phyloP scores from a whole-genome alignment of 1,140 invertebrate species.

The Mactra quadrangularis region DNA sequence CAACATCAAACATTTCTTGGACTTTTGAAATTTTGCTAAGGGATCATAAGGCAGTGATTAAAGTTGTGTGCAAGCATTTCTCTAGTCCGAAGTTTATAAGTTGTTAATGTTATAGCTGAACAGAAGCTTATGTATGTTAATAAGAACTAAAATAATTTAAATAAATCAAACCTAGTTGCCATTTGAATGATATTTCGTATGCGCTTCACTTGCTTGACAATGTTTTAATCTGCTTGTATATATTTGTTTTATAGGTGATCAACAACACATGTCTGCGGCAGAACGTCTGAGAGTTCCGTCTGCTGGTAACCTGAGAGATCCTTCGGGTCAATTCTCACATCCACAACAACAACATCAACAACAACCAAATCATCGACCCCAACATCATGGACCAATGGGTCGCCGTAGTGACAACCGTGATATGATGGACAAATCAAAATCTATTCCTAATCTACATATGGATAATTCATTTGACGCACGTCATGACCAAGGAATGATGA shows the following conservation, averaged over 20 bases:
- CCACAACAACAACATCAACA: conserved; percentile 43
- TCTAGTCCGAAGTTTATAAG: too few relatives aligned
- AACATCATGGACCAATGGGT: conserved; percentile 18
- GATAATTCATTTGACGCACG: conserved; percentile 72
- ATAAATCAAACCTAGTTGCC: too few relatives aligned
- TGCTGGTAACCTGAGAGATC: conserved; percentile 61
- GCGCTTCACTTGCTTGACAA: too few relatives aligned
- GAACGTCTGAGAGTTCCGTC: conserved; percentile 68
- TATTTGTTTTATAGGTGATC: conserved; percentile 71
- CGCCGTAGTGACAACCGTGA: conserved; percentile 62
- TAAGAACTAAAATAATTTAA: too few relatives aligned
- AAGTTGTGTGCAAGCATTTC: too few relatives aligned
- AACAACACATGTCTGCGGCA: conserved; percentile 52
- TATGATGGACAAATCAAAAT: conserved; percentile 74
- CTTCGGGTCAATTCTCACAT: not conserved
- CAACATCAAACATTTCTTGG: too few relatives aligned
- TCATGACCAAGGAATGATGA: conserved; percentile 63
- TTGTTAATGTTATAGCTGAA: too few relatives aligned
- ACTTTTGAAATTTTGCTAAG: too few relatives aligned
- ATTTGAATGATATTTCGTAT: too few relatives aligned
- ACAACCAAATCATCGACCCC: conserved; percentile 43
- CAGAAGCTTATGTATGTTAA: too few relatives aligned
- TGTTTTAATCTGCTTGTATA: too few relatives aligned
- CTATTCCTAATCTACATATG: conserved; percentile 77
- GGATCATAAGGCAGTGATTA: too few relatives aligned